Conservation (phyloP, 1,140 invertebrate genomes). For the Drosophila ambigua region DNA sequence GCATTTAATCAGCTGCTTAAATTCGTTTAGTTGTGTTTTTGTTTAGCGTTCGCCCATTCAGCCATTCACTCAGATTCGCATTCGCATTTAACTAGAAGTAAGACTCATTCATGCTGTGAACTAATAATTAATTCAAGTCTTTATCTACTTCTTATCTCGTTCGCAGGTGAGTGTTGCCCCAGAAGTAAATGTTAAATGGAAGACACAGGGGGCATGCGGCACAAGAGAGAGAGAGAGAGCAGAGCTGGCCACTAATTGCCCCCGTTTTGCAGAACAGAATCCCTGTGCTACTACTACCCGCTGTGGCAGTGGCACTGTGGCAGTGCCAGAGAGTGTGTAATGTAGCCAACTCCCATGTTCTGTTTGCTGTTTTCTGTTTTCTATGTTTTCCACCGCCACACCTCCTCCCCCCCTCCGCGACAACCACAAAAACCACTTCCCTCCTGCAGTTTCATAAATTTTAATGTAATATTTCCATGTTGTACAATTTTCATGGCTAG, state of each 20-base stretch:
- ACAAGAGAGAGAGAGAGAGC: no score
- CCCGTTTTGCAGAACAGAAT: slow-evolving; percentile 24
- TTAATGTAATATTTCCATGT: slow-evolving; percentile 77
- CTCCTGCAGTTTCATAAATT: slow-evolving; percentile 69
- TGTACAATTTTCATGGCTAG: slow-evolving; percentile 62
- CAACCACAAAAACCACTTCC: not conserved
- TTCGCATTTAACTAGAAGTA: slow-evolving; percentile 37
- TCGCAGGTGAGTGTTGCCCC: slow-evolving; percentile 31
- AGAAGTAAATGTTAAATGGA: slow-evolving; percentile 10
- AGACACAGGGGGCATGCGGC: slow-evolving; percentile 11
- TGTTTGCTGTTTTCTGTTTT: slow-evolving; percentile 6
- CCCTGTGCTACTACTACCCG: slow-evolving; percentile 24
- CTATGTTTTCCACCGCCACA: slow-evolving; percentile 21
- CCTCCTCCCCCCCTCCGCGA: not conserved
- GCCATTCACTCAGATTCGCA: not conserved
- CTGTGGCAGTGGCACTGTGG: no score
- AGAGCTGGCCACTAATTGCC: slow-evolving; percentile 51
- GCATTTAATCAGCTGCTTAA: no score
- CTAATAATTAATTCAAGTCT: slow-evolving; percentile 53
- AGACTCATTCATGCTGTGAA: slow-evolving; percentile 32
- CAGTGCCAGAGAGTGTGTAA: slow-evolving; percentile 15
- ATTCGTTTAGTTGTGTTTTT: no score
- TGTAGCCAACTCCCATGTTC: slow-evolving; percentile 33
- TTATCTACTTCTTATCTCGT: slow-evolving; percentile 41
- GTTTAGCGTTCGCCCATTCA: no score